These are phyloP conservation scores for Bovichtus diacanthus DNA, from an alignment of 2,797 vertebrate species.

Conservation along the genomic window DNA sequence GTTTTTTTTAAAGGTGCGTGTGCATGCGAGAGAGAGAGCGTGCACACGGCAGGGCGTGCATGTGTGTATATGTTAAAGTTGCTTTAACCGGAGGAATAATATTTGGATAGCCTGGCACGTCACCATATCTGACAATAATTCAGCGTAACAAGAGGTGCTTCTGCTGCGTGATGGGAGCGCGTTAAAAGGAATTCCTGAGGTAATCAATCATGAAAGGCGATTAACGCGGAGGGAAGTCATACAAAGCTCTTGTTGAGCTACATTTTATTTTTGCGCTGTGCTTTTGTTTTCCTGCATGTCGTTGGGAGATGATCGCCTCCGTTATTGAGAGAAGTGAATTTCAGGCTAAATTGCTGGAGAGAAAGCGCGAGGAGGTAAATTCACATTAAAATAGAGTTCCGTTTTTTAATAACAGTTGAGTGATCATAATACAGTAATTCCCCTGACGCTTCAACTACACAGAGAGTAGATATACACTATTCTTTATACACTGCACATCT, in stretches of 20 bases:
- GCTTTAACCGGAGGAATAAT: conserved; percentile 55
- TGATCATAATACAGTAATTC: conserved; percentile 15
- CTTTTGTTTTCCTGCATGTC: conserved; percentile 23
- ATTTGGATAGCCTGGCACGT: conserved; percentile 61
- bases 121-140: conserved; percentile 63
- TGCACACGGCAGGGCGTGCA: not conserved
- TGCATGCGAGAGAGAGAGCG: conserved; percentile 14
- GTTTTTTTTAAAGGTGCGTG: conserved; percentile 66
- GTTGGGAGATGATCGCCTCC: conserved; percentile 7
- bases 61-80: conserved; percentile 28
- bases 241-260: conserved; percentile 27
- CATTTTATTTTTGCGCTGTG: conserved; percentile 24
- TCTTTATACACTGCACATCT: conserved; percentile 14
- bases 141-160: conserved; percentile 57
- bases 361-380: not conserved
- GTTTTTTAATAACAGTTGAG: conserved; percentile 19
- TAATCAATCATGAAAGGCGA: conserved; percentile 73
- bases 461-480: conserved; percentile 2
- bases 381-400: conserved; percentile 11
- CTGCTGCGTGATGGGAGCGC: conserved; percentile 48
- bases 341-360: conserved; percentile 18
- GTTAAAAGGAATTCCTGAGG: conserved; percentile 64
- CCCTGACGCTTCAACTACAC: conserved; percentile 7
- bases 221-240: conserved; percentile 48
- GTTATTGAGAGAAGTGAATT: conserved; percentile 22